Conservation (phyloP, 2,113 vertebrate species). For the Tetrax tetrax region DNA sequence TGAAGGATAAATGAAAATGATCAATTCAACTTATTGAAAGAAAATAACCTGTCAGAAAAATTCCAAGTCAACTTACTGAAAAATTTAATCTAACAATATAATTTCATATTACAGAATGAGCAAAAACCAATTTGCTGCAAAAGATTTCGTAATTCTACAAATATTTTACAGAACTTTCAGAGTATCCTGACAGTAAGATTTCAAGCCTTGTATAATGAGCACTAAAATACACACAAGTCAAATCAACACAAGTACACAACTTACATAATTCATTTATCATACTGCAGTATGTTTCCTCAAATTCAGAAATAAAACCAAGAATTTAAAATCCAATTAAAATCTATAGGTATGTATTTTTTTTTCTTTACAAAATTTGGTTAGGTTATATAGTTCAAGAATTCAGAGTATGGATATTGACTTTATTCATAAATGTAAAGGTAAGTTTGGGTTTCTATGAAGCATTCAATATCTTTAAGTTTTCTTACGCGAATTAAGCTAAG, state of each 20-base stretch:
- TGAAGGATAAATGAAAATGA: not conserved
- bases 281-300: conserved; percentile 7
- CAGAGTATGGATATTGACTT: not conserved
- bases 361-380: not conserved
- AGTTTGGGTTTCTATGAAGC: not conserved
- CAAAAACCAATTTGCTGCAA: conserved; percentile 23
- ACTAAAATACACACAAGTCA: conserved; percentile 7
- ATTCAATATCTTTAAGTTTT: not conserved
- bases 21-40: not conserved
- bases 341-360: not conserved
- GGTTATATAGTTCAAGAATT: not conserved
- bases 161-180: conserved; percentile 12
- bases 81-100: conserved; percentile 42
- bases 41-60: conserved; percentile 24
- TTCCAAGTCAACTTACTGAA: not conserved
- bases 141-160: not conserved
- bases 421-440: not conserved
- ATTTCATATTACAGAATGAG: conserved; percentile 37
- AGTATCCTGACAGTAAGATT: not conserved
- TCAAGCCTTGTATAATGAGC: not conserved
- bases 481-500: not conserved
- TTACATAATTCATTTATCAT: not conserved
- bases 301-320: not conserved
- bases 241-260: conserved; percentile 15
- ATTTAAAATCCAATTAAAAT: not conserved